A percentile compares a stretch with the other conserved stretches of the same genome.
These are phyloP conservation scores for Imbricaverruca yamaguchii DNA, from an alignment of 2,888 invertebrate species.

Conservation along the genomic window DNA sequence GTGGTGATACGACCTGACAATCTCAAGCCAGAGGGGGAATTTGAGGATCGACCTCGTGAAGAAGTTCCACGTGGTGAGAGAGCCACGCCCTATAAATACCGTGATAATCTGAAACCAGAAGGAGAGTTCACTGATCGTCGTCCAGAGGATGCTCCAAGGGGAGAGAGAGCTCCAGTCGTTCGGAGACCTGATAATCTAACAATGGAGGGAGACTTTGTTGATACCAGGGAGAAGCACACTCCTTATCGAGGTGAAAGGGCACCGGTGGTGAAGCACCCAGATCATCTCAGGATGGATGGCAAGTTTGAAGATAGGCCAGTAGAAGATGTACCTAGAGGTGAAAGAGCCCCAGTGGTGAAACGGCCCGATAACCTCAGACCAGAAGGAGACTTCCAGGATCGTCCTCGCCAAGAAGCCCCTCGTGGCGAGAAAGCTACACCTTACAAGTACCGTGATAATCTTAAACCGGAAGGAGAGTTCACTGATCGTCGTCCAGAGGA, in stretches of 20 bases:
- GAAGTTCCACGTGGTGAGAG: constrained; percentile 39
- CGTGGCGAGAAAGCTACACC: neutral
- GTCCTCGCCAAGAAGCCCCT: neutral
- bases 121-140: constrained; percentile 42
- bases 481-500: neutral
- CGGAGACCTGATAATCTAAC: too few species aligned
- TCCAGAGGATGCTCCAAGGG: constrained; percentile 43
- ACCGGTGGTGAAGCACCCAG: too few species aligned
- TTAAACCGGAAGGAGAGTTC: neutral
- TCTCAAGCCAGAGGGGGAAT: constrained; percentile 43
- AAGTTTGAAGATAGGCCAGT: neutral
- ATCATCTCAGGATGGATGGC: too few species aligned
- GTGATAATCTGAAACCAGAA: too few species aligned
- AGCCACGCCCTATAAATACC: neutral
- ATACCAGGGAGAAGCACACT: too few species aligned
- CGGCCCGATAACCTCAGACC: neutral
- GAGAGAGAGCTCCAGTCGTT: too few species aligned
- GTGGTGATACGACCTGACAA: constrained; percentile 30
- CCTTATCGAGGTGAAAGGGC: too few species aligned
- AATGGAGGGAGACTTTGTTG: too few species aligned
- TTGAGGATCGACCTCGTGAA: neutral
- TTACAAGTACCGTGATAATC: neutral
- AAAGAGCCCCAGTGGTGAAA: constrained; percentile 34
- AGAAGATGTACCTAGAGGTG: constrained; percentile 36
- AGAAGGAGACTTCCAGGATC: neutral